Base-by-base conservation (phyloP, 2,888 invertebrate genomes). In the Ptilodon capucinus region DNA sequence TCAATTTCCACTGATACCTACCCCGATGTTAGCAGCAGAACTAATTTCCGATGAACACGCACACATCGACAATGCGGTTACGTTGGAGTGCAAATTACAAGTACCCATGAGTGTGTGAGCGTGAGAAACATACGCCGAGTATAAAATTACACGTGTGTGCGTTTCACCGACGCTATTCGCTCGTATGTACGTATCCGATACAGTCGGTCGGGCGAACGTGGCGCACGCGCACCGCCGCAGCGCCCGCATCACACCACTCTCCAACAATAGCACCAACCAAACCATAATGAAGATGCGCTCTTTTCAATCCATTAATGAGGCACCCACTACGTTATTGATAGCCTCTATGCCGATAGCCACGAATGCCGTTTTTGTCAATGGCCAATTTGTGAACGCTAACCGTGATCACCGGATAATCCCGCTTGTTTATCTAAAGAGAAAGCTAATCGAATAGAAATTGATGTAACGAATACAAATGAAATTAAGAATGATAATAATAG, bases 11-110 rank as follows among this genome's bases (percentile, higher is more conserved):
- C 76, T 76, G 76, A 82, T 82, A 74, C 80, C 79, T 82, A 74
- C 80, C 79, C 77, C 70, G 78, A 83, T 80, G 79, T 65, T 72
- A 68, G 73, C 76, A 74, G 81, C 79, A 81, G 81, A 86, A 84
- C 87, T 83, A 86, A 87, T 87, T 88, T 84, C 82, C 86, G 84
- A 88, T 89, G 82, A 82, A 85, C 77, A 74, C 77, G 75, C 84
- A 83, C 79, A 80, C 76, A 73, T 59, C 71, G 48, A 59, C 60
- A 69, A 66, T 66, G 64, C 72, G 68, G 65, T 74, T 73, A 81
- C 74, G 67, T 75, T 63, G 68, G 73, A 81, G 80, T 82, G 80
- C 81, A 83, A 84, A 88, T 84, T 84, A 81, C 75, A 72, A 64
- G 61, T 76, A 74, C 67, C 71, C 60, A 74, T 78, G 76, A 68